Evolutionary conservation across 2,797 vertebrate species (phyloP).

Genomic region (Enteromius mattozi): DNA sequence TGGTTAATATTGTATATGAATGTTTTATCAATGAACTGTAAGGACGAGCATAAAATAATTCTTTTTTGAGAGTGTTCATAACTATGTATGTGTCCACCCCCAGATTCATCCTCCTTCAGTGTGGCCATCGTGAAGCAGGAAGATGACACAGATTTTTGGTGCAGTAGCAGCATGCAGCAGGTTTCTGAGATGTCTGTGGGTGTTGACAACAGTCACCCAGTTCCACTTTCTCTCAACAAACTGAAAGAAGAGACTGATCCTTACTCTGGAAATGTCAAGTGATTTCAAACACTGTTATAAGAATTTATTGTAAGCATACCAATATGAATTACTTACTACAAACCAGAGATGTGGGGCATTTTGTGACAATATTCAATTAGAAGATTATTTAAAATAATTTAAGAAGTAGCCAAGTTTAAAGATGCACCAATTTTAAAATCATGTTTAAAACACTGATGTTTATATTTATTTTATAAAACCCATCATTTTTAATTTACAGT

Average conservation of each 20-base stretch:
- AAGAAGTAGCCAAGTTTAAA: too few relatives aligned
- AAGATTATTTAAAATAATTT: neutral
- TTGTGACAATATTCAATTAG: neutral
- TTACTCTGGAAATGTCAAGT: constrained; percentile 4
- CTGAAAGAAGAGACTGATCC: neutral
- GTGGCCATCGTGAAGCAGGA: neutral
- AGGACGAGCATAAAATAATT: too few relatives aligned
- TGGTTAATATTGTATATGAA: neutral
- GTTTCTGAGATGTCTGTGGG: constrained; percentile 9
- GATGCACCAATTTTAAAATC: too few relatives aligned
- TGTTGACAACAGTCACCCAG: neutral
- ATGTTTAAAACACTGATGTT: too few relatives aligned
- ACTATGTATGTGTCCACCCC: neutral
- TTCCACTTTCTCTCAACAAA: constrained; percentile 20
- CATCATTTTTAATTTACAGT: too few relatives aligned
- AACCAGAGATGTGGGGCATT: neutral
- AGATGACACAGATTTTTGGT: neutral
- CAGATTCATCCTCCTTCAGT: neutral
- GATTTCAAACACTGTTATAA: neutral
- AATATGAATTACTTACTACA: neutral
- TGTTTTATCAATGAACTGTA: neutral
- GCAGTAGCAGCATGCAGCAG: neutral
- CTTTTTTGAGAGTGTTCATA: neutral
- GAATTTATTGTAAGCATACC: neutral
- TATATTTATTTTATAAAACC: too few relatives aligned